A percentile compares a stretch with the other conserved stretches of the same genome.
These are phyloP conservation scores for Pseudomyrmex gracilis DNA, from an alignment of 1,140 invertebrate species.

Conservation along the genomic window DNA sequence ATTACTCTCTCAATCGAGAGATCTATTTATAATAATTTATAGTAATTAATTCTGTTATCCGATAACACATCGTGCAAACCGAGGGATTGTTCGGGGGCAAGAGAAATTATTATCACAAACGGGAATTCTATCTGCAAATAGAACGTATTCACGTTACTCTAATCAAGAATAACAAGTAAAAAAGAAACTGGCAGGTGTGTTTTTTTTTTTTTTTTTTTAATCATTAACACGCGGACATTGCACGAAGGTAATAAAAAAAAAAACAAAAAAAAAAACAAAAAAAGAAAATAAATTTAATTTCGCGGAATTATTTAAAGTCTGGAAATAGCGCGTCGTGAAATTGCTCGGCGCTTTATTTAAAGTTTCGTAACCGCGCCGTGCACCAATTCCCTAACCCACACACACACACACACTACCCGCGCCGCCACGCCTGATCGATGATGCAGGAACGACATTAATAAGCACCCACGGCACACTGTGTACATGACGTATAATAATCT, in stretches of 20 bases:
- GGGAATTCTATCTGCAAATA: no score
- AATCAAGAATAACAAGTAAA: not conserved
- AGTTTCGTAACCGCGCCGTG: conserved; percentile 41
- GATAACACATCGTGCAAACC: no score
- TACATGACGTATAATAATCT: conserved; percentile 69
- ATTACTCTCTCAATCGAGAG: no score
- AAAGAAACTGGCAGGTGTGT: no score
- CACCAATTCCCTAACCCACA: conserved; percentile 56
- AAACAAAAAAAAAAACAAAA: no score
- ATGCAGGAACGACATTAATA: conserved; percentile 71
- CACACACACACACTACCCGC: not conserved
- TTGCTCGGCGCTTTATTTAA: conserved; percentile 46
- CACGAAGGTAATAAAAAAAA: no score
- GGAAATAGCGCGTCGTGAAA: conserved; percentile 40
- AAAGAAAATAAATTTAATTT: conserved; percentile 30
- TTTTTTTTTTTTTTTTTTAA: not conserved
- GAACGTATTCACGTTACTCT: no score
- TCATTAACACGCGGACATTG: not conserved
- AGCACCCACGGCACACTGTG: conserved; percentile 65
- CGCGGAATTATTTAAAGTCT: conserved; percentile 38
- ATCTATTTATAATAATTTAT: no score
- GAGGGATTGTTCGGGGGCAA: no score
- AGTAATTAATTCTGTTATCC: no score
- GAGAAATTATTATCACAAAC: no score
- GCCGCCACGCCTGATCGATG: conserved; percentile 62